Evolutionary conservation across 1,140 invertebrate species (phyloP).

Genomic region (Holcopasites calliopsidis): DNA sequence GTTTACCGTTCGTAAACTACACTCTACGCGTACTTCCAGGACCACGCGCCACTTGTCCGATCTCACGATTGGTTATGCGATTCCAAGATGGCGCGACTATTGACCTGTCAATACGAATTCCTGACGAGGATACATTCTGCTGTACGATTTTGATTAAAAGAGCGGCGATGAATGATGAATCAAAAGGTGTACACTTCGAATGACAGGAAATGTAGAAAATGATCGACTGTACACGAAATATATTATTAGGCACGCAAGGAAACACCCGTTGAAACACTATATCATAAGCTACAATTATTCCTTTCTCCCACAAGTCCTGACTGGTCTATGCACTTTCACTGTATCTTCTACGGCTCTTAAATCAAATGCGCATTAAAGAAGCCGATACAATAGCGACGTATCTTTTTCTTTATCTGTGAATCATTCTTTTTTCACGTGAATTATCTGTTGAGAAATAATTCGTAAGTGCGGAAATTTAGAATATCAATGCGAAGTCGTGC

Average conservation of each 20-base stretch:
- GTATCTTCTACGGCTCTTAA: conserved; percentile 27
- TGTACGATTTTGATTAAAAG: neutral
- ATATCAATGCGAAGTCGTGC: too few species aligned
- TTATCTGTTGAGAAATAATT: neutral
- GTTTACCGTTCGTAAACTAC: conserved; percentile 54
- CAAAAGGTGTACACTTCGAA: neutral
- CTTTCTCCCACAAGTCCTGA: conserved; percentile 56
- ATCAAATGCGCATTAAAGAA: conserved; percentile 20
- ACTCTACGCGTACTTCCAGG: conserved; percentile 12
- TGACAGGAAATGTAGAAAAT: neutral
- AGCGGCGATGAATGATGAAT: neutral
- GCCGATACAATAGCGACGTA: neutral
- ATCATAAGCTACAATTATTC: conserved; percentile 64
- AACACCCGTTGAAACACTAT: conserved; percentile 49
- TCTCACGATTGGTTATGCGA: conserved; percentile 32
- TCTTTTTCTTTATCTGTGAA: neutral
- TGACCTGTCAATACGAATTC: conserved; percentile 30
- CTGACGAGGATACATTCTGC: neutral
- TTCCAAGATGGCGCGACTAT: conserved; percentile 44
- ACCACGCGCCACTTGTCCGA: conserved; percentile 28
- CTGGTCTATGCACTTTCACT: conserved; percentile 59
- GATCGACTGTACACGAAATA: neutral
- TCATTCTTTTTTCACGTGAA: neutral
- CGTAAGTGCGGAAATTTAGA: neutral
- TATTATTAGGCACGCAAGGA: conserved; percentile 22